Conservation (phyloP, 2,888 invertebrate species). For the Cheilosia scutellata region DNA sequence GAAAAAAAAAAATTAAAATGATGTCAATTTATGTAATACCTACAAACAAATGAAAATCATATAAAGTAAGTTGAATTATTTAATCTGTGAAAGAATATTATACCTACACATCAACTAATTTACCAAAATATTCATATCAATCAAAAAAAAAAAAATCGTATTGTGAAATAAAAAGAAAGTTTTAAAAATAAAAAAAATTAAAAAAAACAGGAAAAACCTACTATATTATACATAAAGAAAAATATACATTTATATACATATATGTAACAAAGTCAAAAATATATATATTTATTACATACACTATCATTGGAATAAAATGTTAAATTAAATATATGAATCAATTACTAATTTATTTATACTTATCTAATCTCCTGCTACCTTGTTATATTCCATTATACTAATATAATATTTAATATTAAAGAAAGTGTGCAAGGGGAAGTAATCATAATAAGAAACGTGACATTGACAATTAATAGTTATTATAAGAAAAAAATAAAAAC, state of each 20-base stretch:
- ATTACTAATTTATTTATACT: constrained; percentile 53
- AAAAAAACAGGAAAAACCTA: not conserved
- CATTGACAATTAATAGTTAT: constrained; percentile 68
- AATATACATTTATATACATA: constrained; percentile 32
- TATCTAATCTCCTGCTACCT: constrained; percentile 58
- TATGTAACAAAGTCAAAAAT: constrained; percentile 15
- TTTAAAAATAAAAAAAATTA: not conserved
- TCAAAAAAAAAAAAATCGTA: constrained; percentile 31
- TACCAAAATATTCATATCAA: constrained; percentile 54
- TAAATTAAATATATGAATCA: constrained; percentile 36
- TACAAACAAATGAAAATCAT: constrained; percentile 6
- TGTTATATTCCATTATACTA: constrained; percentile 51
- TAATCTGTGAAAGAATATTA: constrained; percentile 19
- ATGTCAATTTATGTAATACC: constrained; percentile 54
- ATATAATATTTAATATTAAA: constrained; percentile 26
- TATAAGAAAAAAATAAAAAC: constrained; percentile 27
- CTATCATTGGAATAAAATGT: constrained; percentile 26
- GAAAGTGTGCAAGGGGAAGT: constrained; percentile 19
- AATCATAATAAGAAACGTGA: constrained; percentile 50
- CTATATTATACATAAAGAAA: constrained; percentile 31
- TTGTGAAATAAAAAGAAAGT: constrained; percentile 27
- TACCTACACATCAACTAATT: constrained; percentile 47
- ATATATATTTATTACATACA: constrained; percentile 44
- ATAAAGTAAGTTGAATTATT: constrained; percentile 26
- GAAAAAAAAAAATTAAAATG: constrained; percentile 6